Percentiles rank a stretch among this genome's conserved stretches.
These are phyloP conservation scores for Darevskia nairensis DNA, from an alignment of 2,797 vertebrate genomes.

Conservation along the genomic window DNA sequence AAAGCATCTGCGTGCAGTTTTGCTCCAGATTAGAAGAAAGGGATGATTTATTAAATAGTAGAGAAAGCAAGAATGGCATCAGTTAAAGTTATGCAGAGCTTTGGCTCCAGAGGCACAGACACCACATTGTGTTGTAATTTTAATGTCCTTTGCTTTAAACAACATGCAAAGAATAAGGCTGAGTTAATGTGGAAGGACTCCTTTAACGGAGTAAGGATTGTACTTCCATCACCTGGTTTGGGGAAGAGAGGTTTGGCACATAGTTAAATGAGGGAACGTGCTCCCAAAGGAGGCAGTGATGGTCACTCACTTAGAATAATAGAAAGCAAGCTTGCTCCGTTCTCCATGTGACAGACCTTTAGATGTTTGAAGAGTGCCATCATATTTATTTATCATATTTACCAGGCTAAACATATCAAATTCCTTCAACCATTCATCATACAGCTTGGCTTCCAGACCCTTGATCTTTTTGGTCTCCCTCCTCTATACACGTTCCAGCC, in stretches of 20 bases:
- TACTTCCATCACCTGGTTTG: neutral
- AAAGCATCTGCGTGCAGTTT: conserved; percentile 20
- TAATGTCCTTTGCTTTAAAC: conserved; percentile 4
- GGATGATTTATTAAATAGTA: conserved; percentile 6
- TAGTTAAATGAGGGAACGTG: too few species aligned
- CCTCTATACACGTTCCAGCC: too few species aligned
- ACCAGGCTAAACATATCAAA: too few species aligned
- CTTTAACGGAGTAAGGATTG: neutral
- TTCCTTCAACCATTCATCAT: too few species aligned
- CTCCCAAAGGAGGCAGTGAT: too few species aligned
- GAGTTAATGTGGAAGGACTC: conserved; percentile 5
- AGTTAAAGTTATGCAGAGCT: conserved; percentile 10
- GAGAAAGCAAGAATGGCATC: conserved; percentile 2
- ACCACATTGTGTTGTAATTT: conserved; percentile 18
- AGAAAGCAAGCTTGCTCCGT: too few species aligned
- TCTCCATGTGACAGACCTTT: too few species aligned
- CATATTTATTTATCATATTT: too few species aligned
- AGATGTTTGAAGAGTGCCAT: too few species aligned
- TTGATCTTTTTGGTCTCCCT: too few species aligned
- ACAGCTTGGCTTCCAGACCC: too few species aligned
- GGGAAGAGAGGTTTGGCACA: neutral
- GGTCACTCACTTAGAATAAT: too few species aligned
- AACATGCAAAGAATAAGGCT: conserved; percentile 17
- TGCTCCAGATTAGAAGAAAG: neutral
- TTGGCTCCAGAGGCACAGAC: conserved; percentile 25